Base-by-base conservation (phyloP, 2,888 invertebrate genomes). In the Hypomecis punctinalis region DNA sequence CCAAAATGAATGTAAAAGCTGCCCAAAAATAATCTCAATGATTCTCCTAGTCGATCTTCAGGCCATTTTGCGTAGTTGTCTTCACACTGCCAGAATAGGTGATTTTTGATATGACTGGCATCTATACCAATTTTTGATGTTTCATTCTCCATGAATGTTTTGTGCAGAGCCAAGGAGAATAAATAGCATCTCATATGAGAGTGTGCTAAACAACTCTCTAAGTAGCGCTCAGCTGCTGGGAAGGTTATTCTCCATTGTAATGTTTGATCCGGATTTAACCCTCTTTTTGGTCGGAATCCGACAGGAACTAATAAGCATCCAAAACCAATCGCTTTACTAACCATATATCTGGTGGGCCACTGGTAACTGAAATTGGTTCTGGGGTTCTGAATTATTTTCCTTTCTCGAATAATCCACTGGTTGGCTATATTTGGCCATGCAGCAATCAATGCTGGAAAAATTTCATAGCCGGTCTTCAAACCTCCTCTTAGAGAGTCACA, bases 221-320 rank as follows among this genome's bases (percentile, higher is more conserved):
- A 87, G 78, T 95, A 96, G 35, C 95, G 93, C 82, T 97, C 97
- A 0, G 96, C 97, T 60, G 95, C 95, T 0, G 97, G 96, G 79
- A 97, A 97, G 46, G 94, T 94, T 3, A 97, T 92, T 83, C 95
- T 95, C 97, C 97, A 97, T 82, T 97, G 96, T 23, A 97, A 86
- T 64, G 95, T 94, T 54, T 94, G 94, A 40, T 94, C 93, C 0
- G 93, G 89, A 81, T 96, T 96, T 13, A 86, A 82, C 2, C 94
- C 94, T 59, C 94, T 90, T 76, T 95, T 95, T 5, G 95, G 94
- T 51, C 94, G 90, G 81, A 94, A 96, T 6, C 96, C 96, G 68
- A 95, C 89, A 0, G 97, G 97, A 9, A 96, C 93, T 36, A 96
- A 85, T 68, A 96, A 94, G 74, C 96, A 96, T 1, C 96, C 96